Base-by-base conservation (phyloP, 2,797 vertebrate genomes). In the Pipistrellus pipistrellus region DNA sequence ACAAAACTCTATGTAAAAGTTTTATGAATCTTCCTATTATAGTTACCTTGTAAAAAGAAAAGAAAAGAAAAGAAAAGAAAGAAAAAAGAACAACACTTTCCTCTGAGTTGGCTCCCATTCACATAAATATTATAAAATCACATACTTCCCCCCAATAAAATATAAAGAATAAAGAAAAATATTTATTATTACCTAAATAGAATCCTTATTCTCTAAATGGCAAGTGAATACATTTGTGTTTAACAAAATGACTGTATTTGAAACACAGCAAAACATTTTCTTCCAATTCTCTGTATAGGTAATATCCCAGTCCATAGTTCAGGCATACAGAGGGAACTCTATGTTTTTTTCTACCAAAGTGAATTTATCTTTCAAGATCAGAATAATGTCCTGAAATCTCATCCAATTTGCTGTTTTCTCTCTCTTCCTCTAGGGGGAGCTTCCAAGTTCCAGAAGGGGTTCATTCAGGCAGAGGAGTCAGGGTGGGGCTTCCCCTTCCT, bases 341-440 rank as follows among this genome's bases (percentile, higher is more conserved):
- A 13, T 41, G 57, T 46, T 80, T 68, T 68, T 75, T 55, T 23
- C 51, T 53, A 51, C 15, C 32, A 32, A 91, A 96, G 20, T 2
- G 78, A 75, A 69, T 64, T 90, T 83, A 90, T 83, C 76, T 86
- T 93, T 89, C 6, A 68, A 82, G 44, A 72, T 25, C 23, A 64
- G 6, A 7, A 78, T 85, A 78, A 59, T 32, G 6, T 71, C 41
- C 32, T 91, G n/a, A 94, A 85, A 48, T 76, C 3, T 92, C 25
- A 77, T 17, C 6, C 59, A 90, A 41, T 75, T 8, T 77, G 38
- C 66, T 48, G 4, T 51, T 77, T 94, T 25, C 3, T 10, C 4
- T 64, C 25, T 53, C 23, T 85, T 32, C 8, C 57, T 1, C 17
- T 17, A 13, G 20, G 32, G 10, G 15, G 77, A 76, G 15, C 12